A percentile compares a stretch with the other conserved stretches of the same genome.
Evolutionary conservation across 2,888 invertebrate species (phyloP).

Genomic region (Hoplodrina blanda): DNA sequence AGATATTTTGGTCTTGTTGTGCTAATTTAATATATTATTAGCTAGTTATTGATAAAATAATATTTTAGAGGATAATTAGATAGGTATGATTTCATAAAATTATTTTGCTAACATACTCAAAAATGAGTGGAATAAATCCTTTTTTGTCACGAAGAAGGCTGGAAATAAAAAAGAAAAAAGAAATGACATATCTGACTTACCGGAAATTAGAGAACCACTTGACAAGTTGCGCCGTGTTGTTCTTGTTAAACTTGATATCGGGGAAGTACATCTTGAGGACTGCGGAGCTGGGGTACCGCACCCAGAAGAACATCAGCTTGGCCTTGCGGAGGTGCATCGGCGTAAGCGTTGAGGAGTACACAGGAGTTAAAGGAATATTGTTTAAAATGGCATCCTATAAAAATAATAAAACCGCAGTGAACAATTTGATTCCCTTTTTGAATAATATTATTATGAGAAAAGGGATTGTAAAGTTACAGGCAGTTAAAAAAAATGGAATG

Average conservation of each 20-base stretch:
- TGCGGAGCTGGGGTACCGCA: slow-evolving; percentile 99
- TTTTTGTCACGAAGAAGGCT: neutral
- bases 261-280: slow-evolving; percentile 99
- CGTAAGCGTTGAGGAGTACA: slow-evolving; percentile 98
- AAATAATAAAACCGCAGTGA: neutral
- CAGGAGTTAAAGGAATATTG: slow-evolving; percentile 93
- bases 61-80: slow-evolving; percentile 12
- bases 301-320: slow-evolving; percentile 99
- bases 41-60: neutral
- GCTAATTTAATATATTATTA: neutral
- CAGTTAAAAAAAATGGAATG: neutral
- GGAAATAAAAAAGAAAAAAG: slow-evolving; percentile 40
- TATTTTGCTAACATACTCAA: neutral
- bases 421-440: neutral
- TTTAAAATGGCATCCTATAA: slow-evolving; percentile 15
- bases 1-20: slow-evolving; percentile 26
- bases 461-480: no score
- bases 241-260: slow-evolving; percentile 99
- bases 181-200: slow-evolving; percentile 91
- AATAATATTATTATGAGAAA: no score
- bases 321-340: slow-evolving; percentile 99
- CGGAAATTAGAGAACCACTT: slow-evolving; percentile 99
- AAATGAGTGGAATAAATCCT: neutral
- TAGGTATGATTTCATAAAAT: no score
- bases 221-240: slow-evolving; percentile 99